phyloP scores from a whole-genome alignment of 1,140 invertebrate genomes.

The Pollicipes pollicipes region DNA sequence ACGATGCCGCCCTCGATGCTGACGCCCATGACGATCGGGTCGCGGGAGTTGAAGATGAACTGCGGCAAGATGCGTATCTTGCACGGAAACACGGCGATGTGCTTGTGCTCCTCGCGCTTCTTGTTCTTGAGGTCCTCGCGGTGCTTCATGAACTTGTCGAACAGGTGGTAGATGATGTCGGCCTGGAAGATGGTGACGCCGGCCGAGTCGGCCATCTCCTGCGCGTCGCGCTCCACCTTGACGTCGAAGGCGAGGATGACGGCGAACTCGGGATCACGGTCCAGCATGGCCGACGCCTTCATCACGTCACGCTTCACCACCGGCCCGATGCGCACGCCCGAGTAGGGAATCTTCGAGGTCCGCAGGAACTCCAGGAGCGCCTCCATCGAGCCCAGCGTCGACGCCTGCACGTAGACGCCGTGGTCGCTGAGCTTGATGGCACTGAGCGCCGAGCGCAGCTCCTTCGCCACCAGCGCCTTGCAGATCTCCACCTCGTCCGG shows the following conservation, averaged over 20 bases:
- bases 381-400: conserved; percentile 93
- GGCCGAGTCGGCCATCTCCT: conserved; percentile 77
- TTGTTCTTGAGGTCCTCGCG: conserved; percentile 80
- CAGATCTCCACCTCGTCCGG: conserved; percentile 83
- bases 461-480: conserved; percentile 57
- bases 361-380: conserved; percentile 89
- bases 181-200: conserved; percentile 88
- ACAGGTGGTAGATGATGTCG: conserved; percentile 99
- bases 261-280: conserved; percentile 90
- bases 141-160: conserved; percentile 92
- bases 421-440: conserved; percentile 32
- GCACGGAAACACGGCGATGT: conserved; percentile 95
- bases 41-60: conserved; percentile 91
- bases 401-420: conserved; percentile 97
- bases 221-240: conserved; percentile 91
- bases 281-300: conserved; percentile 97
- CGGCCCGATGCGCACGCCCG: conserved; percentile 92
- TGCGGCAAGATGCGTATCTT: conserved; percentile 73
- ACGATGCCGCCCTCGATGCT: conserved; percentile 88
- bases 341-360: conserved; percentile 75
- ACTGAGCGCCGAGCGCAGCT: conserved; percentile 43
- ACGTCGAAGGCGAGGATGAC: conserved; percentile 99
- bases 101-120: conserved; percentile 86
- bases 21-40: conserved; percentile 93
- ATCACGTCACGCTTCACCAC: conserved; percentile 99